Conservation (phyloP, 2,113 vertebrate species). For the Podocnemis expansa region DNA sequence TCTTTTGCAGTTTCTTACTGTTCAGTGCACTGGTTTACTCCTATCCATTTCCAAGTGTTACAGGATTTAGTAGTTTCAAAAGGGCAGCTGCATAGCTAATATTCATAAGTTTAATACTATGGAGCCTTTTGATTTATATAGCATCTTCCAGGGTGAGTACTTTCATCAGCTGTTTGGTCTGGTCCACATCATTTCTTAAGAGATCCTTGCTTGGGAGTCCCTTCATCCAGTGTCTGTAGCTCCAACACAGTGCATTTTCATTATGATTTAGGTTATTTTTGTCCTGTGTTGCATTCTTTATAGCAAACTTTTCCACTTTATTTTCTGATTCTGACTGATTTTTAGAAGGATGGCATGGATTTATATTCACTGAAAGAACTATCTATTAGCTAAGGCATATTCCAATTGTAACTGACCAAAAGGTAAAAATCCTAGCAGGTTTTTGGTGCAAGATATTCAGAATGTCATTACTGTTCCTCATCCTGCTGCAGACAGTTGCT, state of each 20-base stretch:
- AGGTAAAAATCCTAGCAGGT: not conserved
- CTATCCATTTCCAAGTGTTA: not conserved
- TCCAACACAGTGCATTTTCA: fast-evolving
- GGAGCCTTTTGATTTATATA: not conserved
- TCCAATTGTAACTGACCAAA: not conserved
- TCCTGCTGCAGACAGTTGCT: not conserved
- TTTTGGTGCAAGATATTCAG: not conserved
- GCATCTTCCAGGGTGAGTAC: not conserved
- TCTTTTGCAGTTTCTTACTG: not conserved
- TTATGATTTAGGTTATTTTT: not conserved
- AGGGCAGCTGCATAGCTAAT: too few species aligned
- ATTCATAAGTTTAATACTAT: not conserved
- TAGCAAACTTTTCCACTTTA: not conserved
- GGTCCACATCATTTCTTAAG: not conserved
- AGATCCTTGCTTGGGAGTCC: not conserved
- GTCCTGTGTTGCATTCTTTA: not conserved
- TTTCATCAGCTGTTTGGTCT: not conserved
- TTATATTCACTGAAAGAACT: not conserved
- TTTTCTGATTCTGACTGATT: not conserved
- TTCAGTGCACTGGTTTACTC: not conserved
- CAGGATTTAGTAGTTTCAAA: fast-evolving
- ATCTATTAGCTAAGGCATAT: not conserved
- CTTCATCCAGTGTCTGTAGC: not conserved
- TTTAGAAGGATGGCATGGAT: not conserved
- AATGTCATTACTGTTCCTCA: not conserved